Conservation (phyloP, 2,797 vertebrate species). For the Sebastes taczanowskii region DNA sequence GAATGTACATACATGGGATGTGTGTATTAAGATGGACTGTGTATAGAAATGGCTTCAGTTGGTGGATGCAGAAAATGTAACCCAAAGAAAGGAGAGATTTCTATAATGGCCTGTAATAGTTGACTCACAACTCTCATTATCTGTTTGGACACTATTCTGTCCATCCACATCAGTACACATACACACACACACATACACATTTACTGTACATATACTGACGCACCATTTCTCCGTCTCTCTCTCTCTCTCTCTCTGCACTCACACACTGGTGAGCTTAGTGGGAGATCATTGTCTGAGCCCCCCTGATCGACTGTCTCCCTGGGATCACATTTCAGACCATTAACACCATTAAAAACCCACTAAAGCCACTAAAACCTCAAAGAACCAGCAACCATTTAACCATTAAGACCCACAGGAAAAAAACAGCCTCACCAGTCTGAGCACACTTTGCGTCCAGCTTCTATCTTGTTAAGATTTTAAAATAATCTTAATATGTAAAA, state of each 20-base stretch:
- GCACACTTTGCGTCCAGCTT: constrained; percentile 33
- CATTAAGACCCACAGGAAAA: constrained; percentile 72
- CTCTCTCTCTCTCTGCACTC: constrained; percentile 48
- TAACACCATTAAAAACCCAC: constrained; percentile 88
- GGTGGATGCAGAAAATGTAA: constrained; percentile 18
- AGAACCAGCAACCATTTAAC: constrained; percentile 79
- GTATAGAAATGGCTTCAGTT: background rate
- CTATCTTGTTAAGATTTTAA: constrained; percentile 15
- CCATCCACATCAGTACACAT: constrained; percentile 55
- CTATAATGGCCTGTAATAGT: constrained; percentile 75
- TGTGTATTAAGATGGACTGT: constrained; percentile 4
- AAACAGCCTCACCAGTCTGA: constrained; percentile 29
- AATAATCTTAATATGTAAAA: constrained; percentile 3
- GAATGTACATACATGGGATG: background rate
- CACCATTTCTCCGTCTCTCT: constrained; percentile 50
- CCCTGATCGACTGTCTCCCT: constrained; percentile 75
- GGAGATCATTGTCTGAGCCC: constrained; percentile 77
- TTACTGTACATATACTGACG: constrained; percentile 68
- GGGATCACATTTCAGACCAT: constrained; percentile 86
- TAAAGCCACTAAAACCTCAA: constrained; percentile 87
- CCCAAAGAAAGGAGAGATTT: constrained; percentile 37
- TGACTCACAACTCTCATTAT: constrained; percentile 64
- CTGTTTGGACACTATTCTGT: constrained; percentile 69
- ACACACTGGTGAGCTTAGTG: constrained; percentile 54
- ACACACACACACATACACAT: constrained; percentile 23